Base-by-base conservation (phyloP, 1,140 invertebrate species). In the Zaprionus camerounensis region DNA sequence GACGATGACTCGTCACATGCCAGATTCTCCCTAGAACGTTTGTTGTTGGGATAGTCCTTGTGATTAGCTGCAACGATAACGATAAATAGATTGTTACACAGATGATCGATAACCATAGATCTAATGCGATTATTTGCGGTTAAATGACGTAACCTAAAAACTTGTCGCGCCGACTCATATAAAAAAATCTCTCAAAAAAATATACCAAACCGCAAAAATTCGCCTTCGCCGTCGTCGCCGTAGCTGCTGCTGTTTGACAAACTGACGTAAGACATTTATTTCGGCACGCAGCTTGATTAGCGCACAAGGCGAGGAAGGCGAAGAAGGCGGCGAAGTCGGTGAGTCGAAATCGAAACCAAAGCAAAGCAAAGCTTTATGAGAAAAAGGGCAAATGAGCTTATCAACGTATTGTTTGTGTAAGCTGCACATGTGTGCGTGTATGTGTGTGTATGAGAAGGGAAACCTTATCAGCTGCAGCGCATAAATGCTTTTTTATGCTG, bases 1-100 rank as follows among this genome's bases (percentile, higher is more conserved):
- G 87, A 82, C 77, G 83, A 77, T 49, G 82, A 77, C 63, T 92
- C 90, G 69, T 92, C 91, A 86, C 91, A 92, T 90, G 78, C 86
- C 82, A 91, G 81, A 90, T 91, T 91, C 65, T 96, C 95, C 82
- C 94, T 94, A 82, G 96, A 95, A 77, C 94, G 94, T 76, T 86
- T 76, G 73, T 76, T 92, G 65, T 92, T 91, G 75, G 87, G 87
- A 91, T 96, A 96, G 83, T 96, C 95, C 91, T 95, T 94, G 91
- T 96, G 95, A 78, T 95, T 95, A 85, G 95, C 96, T 96, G 92
- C 9, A 94, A 94, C 68, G 76, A 53, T 46, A 26, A 63, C 28
- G 28, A 20, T n/a, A 65, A n/a, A 46, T 17, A 17, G n/a, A 17
- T 6, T 17, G 15, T 17, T 17, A 9, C n/a, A 44, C 2, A 44